Conservation (phyloP, 1,140 invertebrate genomes). For the Drosophila jambulina region DNA sequence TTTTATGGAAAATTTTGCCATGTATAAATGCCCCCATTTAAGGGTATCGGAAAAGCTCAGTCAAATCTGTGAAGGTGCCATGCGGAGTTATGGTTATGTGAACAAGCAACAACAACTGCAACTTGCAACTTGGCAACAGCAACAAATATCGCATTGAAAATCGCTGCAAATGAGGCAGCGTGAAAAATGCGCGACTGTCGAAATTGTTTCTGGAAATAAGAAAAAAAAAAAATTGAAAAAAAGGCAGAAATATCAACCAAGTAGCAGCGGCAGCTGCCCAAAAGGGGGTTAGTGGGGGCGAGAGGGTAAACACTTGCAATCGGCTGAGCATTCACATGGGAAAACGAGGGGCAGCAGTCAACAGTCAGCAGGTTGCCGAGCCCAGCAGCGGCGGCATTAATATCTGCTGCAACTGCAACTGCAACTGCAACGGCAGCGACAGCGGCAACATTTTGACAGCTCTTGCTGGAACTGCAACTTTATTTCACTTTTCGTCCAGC, state of each 20-base stretch:
- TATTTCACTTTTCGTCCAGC: slow-evolving; percentile 61
- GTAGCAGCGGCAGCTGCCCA: slow-evolving; percentile 53
- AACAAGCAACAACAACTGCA: slow-evolving; percentile 50
- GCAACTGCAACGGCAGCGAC: slow-evolving; percentile 32
- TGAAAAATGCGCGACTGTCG: slow-evolving; percentile 71
- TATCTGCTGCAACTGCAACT: slow-evolving; percentile 17
- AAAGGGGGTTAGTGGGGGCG: slow-evolving; percentile 28
- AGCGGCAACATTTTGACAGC: slow-evolving; percentile 75
- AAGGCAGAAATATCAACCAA: slow-evolving; percentile 53
- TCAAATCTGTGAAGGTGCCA: slow-evolving; percentile 62
- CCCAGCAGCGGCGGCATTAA: slow-evolving; percentile 28
- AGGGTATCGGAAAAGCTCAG: slow-evolving; percentile 32
- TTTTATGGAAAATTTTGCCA: not conserved
- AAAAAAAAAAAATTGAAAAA: not conserved
- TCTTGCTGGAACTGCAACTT: slow-evolving; percentile 77
- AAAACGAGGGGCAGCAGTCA: slow-evolving; percentile 55
- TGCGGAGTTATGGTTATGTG: slow-evolving; percentile 74
- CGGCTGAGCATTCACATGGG: slow-evolving; percentile 63
- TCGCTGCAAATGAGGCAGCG: slow-evolving; percentile 71
- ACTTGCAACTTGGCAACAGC: slow-evolving; percentile 42
- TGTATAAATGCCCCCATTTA: slow-evolving; percentile 9
- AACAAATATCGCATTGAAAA: slow-evolving; percentile 58
- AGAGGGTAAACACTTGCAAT: slow-evolving; percentile 48
- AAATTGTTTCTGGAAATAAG: slow-evolving; percentile 69
- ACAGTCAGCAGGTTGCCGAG: slow-evolving; percentile 51